Conservation (phyloP, 2,888 invertebrate genomes). For the Alcis repandata region DNA sequence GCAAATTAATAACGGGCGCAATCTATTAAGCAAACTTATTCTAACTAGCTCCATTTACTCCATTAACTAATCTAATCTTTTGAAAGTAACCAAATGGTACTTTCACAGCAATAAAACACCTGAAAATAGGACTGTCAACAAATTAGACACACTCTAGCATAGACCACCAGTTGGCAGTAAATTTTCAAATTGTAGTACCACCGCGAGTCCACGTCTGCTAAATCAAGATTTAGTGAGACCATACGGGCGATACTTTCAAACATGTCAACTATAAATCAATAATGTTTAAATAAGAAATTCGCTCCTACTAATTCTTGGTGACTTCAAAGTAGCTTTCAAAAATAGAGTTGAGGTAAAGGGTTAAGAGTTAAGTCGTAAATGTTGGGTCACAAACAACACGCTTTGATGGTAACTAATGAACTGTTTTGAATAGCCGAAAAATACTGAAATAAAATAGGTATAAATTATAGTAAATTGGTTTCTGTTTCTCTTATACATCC, state of each 20-base stretch:
- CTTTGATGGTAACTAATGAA: constrained; percentile 22
- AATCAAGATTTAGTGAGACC: constrained; percentile 81
- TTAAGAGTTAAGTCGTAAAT: constrained; percentile 63
- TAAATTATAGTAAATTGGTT: neutral
- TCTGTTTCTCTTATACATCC: neutral
- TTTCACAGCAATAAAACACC: neutral
- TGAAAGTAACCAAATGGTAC: constrained; percentile 14
- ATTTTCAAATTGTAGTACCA: constrained; percentile 68
- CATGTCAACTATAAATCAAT: constrained; percentile 77
- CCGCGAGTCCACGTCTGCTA: constrained; percentile 71
- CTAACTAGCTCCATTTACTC: neutral
- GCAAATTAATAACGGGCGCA: no score
- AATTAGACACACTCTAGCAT: constrained; percentile 13
- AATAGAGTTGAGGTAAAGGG: constrained; percentile 61
- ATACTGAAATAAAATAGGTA: neutral
- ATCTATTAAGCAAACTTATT: neutral
- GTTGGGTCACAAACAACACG: constrained; percentile 12
- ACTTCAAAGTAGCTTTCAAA: constrained; percentile 75
- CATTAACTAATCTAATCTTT: constrained; percentile 1
- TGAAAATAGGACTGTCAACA: constrained; percentile 30
- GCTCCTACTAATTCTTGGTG: constrained; percentile 71
- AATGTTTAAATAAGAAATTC: constrained; percentile 76
- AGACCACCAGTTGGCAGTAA: constrained; percentile 60
- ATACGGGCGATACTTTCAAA: constrained; percentile 78
- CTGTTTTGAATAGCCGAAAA: neutral